Evolutionary conservation across 2,797 vertebrate species (phyloP), one percentile per base, ranked within the genome.

Genomic region (Sus cebifrons): DNA sequence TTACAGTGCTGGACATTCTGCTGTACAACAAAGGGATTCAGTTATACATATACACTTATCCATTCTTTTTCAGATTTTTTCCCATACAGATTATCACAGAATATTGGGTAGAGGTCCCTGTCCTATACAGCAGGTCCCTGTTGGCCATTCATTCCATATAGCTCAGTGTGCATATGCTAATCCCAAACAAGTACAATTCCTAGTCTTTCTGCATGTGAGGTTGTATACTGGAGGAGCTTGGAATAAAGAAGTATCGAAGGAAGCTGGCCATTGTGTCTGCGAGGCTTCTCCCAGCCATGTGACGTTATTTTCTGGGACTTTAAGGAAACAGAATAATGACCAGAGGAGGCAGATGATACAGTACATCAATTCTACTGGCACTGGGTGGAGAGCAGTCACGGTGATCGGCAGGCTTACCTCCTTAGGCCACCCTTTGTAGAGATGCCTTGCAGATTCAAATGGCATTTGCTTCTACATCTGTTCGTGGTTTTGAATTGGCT

Each of bases 261-360:
- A 73, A 77, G 20, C 44, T 79, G 20, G 70, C 49, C 68, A 62
- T 81, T 85, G 40, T 67, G 77, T 32, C 67, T 95, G 14, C 40
- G 79, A 83, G 16, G 49, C 29, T 86, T 71, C 85, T 64, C 65
- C 36, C 16, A 86, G 36, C 54, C 79, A 71, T 10, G 4, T 36
- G 73, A 96, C 74, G 84, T 95, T 83, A 78, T 91, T 95, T 95
- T 70, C 77, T 84, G n/a, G 11, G 65, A 65, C 65, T 64, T 94
- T 81, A 91, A 86, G 20, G 67, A 79, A 78, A 84, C 83, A 56
- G 5, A 70, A 25, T 54, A 87, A 84, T 49, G 16, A 83, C 10
- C 70, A 83, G 44, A 64, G 9, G 44, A 68, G 2, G 29, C 27
- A 84, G 40, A 52, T 40, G 15, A 83, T 65, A 86, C 87, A 94